Percentiles rank a stretch among this genome's conserved stretches.
Evolutionary conservation across 2,113 vertebrate genomes (phyloP).

Genomic region (Hoplias malabaricus): DNA sequence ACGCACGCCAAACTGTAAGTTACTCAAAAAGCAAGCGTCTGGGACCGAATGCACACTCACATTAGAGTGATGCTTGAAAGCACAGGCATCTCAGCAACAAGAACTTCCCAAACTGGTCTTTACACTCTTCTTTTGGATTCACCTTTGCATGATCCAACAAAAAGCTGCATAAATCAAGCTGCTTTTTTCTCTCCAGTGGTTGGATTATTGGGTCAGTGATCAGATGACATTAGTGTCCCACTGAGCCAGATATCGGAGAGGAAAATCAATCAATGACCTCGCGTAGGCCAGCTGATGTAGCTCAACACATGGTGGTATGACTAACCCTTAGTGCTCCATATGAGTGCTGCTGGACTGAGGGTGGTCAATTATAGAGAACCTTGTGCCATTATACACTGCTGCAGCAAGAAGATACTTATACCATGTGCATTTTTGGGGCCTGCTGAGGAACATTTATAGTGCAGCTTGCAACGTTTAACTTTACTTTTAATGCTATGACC

Average conservation of each 20-base stretch:
- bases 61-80: not conserved
- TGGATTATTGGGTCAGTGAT: slow-evolving; percentile 66
- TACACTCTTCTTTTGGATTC: not conserved
- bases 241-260: slow-evolving; percentile 64
- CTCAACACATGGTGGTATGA: slow-evolving; percentile 54
- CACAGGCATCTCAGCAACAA: not conserved
- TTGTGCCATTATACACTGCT: not conserved
- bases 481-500: not conserved
- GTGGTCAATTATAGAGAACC: slow-evolving; percentile 5
- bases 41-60: not conserved
- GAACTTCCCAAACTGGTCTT: not conserved
- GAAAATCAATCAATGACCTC: slow-evolving; percentile 63
- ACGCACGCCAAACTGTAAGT: not conserved
- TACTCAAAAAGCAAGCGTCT: not conserved
- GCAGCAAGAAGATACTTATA: not conserved
- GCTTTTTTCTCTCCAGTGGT: slow-evolving; percentile 64
- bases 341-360: slow-evolving; percentile 26
- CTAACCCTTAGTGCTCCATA: slow-evolving; percentile 17
- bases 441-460: not conserved
- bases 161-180: slow-evolving; percentile 17
- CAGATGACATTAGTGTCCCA: slow-evolving; percentile 66
- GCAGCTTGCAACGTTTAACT: not conserved
- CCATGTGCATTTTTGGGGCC: not conserved
- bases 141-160: not conserved
- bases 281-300: slow-evolving; percentile 67